Base-by-base conservation (phyloP, 2,888 invertebrate genomes). In the Galerucella pusilla region DNA sequence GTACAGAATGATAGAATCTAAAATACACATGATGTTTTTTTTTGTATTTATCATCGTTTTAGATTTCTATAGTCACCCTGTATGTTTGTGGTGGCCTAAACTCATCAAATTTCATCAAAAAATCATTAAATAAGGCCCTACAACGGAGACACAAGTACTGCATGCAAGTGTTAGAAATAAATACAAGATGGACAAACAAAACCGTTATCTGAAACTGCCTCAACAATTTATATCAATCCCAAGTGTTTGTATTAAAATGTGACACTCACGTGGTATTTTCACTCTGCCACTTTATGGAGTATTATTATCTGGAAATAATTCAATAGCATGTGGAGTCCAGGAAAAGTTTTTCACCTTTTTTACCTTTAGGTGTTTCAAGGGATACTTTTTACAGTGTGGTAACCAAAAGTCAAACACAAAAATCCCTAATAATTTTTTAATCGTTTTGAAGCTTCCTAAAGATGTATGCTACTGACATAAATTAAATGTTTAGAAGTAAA, bases 1-100 rank as follows among this genome's bases (percentile, higher is more conserved):
- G 77, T 74, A 78, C 69, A 75, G 77, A 73, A 61, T 73, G 67
- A 57, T 59, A 14, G 61, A 68, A 71, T 45, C 11, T 65, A 60
- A 12, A 20, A 61, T 14, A 74, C 4, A 6, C 25, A 42, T 42
- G 35, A 42, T 42, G 28, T 25, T 65, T 16, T 16, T 35, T 16
- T 57, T 65, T 65, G 16, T n/a, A 59, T 60, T 66, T 71, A 46
- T 20, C 14, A n/a, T 9, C 52, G n/a, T 61, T 20, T 59, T 16
- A 49, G 28, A 73, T 52, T 42, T 20, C 10, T 68, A 68, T 35
- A 54, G 61, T n/a, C 57, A 71, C 54, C 77, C 79, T 77, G 71
- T 75, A 77, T 75, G 75, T 77, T 72, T 74, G 76, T 72, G 83
- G 83, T 81, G 83, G 81, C 82, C 82, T 78, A 81, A 82, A 81